These are phyloP conservation scores for Pogona vitticeps DNA, from an alignment of 2,113 vertebrate species.

Conservation along the genomic window DNA sequence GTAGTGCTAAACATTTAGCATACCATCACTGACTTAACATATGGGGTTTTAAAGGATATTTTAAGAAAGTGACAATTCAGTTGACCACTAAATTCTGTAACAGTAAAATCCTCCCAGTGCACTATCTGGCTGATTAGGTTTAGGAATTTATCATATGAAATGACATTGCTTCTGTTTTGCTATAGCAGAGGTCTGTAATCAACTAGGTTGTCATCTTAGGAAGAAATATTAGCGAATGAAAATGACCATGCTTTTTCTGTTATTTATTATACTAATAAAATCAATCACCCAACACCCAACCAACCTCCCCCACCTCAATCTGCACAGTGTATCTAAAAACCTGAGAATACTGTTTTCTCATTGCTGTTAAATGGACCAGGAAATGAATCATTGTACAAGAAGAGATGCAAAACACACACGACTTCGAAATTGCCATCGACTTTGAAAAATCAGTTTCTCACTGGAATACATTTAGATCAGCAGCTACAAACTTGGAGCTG, in stretches of 20 bases:
- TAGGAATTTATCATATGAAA: constrained; percentile 5
- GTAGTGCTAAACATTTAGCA: neutral
- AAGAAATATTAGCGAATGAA: constrained; percentile 41
- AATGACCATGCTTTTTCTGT: constrained; percentile 37
- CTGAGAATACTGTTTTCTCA: constrained; percentile 51
- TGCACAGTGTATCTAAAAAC: constrained; percentile 20
- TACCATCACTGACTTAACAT: neutral
- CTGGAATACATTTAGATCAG: constrained; percentile 1
- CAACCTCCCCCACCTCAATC: constrained; percentile 44
- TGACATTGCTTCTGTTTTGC: neutral
- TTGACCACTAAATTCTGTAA: neutral
- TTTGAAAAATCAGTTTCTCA: constrained; percentile 11
- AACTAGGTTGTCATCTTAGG: constrained; percentile 38
- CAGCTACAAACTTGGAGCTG: neutral
- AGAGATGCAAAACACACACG: neutral
- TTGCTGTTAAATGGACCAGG: constrained; percentile 31
- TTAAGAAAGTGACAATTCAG: neutral
- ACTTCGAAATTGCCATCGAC: constrained; percentile 44
- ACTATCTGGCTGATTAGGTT: neutral
- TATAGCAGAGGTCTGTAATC: neutral
- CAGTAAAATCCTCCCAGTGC: neutral
- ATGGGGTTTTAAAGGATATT: neutral
- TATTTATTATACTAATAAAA: constrained; percentile 63
- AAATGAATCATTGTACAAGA: constrained; percentile 32
- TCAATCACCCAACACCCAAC: constrained; percentile 26